Percentiles rank a stretch among this genome's conserved stretches.
Evolutionary conservation across 2,797 vertebrate genomes (phyloP).

Genomic region (Calcarius lapponicus): DNA sequence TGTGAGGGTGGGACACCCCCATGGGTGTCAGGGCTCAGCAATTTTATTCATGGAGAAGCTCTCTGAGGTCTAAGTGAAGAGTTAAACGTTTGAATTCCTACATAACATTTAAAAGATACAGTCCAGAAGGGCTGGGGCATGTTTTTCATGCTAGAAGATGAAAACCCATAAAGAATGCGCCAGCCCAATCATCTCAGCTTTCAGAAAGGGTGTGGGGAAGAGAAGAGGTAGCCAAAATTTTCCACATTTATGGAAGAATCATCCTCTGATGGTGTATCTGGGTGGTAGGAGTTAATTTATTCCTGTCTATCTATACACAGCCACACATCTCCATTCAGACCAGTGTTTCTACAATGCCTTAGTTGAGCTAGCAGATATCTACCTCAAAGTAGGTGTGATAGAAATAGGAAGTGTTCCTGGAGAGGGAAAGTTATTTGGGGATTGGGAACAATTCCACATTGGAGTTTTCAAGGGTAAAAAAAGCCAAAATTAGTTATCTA

Average conservation of each 20-base stretch:
- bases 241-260: background rate
- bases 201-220: background rate
- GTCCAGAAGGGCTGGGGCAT: background rate
- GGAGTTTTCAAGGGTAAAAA: background rate
- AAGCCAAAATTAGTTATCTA: background rate
- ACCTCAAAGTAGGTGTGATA: accelerated
- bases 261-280: background rate
- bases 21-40: background rate
- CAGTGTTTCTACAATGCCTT: background rate
- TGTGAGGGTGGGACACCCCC: background rate
- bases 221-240: background rate
- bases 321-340: background rate
- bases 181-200: background rate
- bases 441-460: background rate
- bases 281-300: background rate
- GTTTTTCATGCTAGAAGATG: background rate
- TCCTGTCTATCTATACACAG: background rate
- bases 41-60: background rate
- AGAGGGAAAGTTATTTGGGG: background rate
- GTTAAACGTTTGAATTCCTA: background rate
- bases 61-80: background rate
- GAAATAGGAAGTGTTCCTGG: background rate
- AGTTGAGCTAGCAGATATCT: background rate
- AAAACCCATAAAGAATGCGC: background rate
- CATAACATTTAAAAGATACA: background rate